phyloP scores from a whole-genome alignment of 1,140 invertebrate species.

The Hirudo medicinalis region DNA sequence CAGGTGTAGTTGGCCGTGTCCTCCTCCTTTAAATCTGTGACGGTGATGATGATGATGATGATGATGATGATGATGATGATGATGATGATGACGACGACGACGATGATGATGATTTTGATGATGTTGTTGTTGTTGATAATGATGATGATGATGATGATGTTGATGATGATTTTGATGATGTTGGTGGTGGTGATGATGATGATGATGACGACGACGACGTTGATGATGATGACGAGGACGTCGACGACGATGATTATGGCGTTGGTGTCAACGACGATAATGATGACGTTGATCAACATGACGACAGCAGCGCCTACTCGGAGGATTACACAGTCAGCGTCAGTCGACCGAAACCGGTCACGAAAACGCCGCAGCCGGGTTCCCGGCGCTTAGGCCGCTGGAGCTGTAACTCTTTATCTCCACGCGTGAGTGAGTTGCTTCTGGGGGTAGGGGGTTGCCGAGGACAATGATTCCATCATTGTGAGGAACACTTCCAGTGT shows the following conservation, averaged over 20 bases:
- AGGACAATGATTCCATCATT: no score
- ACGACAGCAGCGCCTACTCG: background rate
- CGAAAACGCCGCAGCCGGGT: no score
- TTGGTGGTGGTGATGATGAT: background rate
- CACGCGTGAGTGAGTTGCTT: no score
- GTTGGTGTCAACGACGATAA: background rate
- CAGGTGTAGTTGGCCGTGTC: slow-evolving; percentile 7
- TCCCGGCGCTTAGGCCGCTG: no score
- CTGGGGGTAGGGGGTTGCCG: no score
- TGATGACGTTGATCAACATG: background rate
- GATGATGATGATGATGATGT: background rate
- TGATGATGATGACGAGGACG: background rate
- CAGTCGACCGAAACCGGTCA: no score
- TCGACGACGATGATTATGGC: background rate
- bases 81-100: background rate
- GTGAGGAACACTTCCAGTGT: no score
- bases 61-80: background rate
- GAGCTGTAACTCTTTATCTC: no score
- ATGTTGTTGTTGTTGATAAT: no score
- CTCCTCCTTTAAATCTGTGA: background rate
- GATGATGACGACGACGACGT: background rate
- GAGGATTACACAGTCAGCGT: no score
- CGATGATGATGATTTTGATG: background rate
- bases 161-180: background rate
- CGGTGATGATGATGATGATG: background rate